phyloP scores from a whole-genome alignment of 1,140 invertebrate genomes.

The Drosophila lacertosa region DNA sequence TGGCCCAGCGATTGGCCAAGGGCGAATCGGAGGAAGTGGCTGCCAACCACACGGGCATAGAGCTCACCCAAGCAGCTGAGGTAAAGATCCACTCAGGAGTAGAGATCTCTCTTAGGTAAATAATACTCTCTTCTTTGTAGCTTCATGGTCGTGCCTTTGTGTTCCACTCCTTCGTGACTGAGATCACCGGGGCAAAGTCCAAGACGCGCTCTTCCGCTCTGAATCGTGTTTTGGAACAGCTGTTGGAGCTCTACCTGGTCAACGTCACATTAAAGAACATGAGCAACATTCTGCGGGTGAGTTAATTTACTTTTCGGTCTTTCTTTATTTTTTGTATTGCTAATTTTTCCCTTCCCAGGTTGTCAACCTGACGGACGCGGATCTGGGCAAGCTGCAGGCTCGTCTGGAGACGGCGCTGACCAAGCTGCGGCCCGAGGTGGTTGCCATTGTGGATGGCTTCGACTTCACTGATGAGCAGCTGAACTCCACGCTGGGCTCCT shows the following conservation, averaged over 20 bases:
- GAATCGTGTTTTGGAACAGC: constrained; percentile 87
- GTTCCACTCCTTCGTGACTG: constrained; percentile 87
- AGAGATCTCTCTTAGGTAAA: too few relatives aligned
- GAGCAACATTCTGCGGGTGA: constrained; percentile 91
- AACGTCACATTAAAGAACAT: constrained; percentile 89
- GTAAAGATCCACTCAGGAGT: constrained; percentile 59
- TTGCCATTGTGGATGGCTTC: constrained; percentile 95
- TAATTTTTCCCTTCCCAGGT: constrained; percentile 86
- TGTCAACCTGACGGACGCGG: constrained; percentile 86
- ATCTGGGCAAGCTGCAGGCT: constrained; percentile 87
- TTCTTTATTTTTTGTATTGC: neutral
- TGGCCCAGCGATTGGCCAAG: constrained; percentile 86
- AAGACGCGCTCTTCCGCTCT: constrained; percentile 84
- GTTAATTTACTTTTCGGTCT: constrained; percentile 32
- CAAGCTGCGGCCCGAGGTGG: constrained; percentile 92
- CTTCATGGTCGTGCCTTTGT: constrained; percentile 91
- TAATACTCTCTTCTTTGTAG: constrained; percentile 13
- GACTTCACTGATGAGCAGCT: constrained; percentile 93
- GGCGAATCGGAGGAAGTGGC: constrained; percentile 89
- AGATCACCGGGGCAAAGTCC: constrained; percentile 84
- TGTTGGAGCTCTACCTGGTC: constrained; percentile 91
- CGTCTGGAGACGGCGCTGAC: constrained; percentile 89
- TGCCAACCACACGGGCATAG: constrained; percentile 93
- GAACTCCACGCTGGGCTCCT: constrained; percentile 92
- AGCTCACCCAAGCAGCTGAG: constrained; percentile 90